Evolutionary conservation across 2,888 invertebrate genomes (phyloP), one percentile per base, ranked within the genome.

Genomic region (Xylocampa areola): DNA sequence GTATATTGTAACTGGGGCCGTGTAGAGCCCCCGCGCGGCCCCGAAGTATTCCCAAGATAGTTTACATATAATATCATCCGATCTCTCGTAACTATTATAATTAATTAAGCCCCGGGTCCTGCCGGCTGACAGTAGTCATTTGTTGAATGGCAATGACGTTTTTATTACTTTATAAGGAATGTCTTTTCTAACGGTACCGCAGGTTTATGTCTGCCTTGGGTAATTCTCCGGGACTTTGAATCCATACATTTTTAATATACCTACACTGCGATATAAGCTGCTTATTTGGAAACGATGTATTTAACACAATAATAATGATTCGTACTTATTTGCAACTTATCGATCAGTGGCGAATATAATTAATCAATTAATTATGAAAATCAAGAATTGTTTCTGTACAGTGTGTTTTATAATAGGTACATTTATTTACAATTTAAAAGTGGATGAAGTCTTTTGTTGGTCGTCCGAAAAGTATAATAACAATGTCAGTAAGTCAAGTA

Each of bases 11-110:
- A 44, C 29, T 32, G 29, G 11, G 27, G 30, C 11, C 11, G 11
- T 11, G 14, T 45, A 57, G 62, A 71, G 75, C 76, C 83, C 80
- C 68, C 64, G 75, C 59, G 37, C 54, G 36, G 49, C 29, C 23
- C 10, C 6, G 8, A 19, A 4, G 27, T 16, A 14, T 8, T n/a
- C 63, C 63, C 68, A 73, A 83, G 82, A 80, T 76, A 85, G 81
- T 85, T 85, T 86, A 82, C 82, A 83, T 78, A 77, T 71, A 85
- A 87, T 86, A 86, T 86, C 85, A 77, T 85, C 84, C 85, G 84
- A 85, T 89, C 82, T 82, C 77, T 77, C 77, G 79, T 80, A 83
- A 86, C 80, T 83, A 87, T 89, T 89, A 76, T 81, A 90, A 91
- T 91, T 88, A 91, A 91, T 90, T 87, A 88, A 81, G 60, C 61